These are phyloP conservation scores for Meandrina meandrites DNA, from an alignment of 92 coral and sea anemone species.

Conservation along the genomic window DNA sequence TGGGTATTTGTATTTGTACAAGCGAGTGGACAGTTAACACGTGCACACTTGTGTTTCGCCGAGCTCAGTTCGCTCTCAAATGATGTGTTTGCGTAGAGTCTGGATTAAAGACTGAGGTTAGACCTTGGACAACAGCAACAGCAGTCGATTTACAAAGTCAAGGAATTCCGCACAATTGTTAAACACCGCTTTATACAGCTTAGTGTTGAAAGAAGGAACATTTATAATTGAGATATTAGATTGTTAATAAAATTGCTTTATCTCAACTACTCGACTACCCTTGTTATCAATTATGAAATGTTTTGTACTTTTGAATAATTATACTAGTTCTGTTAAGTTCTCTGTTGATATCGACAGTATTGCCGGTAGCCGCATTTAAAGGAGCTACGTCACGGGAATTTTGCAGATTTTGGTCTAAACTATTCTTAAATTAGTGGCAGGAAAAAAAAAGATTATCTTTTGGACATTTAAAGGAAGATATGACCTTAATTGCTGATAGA, in stretches of 20 bases:
- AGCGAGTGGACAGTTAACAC: slow-evolving; percentile 50
- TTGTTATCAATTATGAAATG: not conserved
- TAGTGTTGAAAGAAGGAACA: not conserved
- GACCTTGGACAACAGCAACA: not conserved
- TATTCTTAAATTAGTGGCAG: too few relatives aligned
- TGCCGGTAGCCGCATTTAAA: not conserved
- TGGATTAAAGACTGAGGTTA: too few relatives aligned
- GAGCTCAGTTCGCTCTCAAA: not conserved
- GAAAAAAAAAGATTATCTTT: too few relatives aligned
- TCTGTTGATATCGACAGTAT: not conserved
- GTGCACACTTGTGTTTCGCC: not conserved
- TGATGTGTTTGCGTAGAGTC: not conserved
- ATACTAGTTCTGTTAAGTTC: not conserved
- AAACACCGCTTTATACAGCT: not conserved
- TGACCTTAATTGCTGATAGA: too few relatives aligned
- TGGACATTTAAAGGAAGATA: too few relatives aligned
- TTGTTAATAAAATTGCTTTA: slow-evolving; percentile 12
- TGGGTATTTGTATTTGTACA: slow-evolving; percentile 88
- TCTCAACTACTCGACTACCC: not conserved
- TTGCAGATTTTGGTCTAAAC: too few relatives aligned
- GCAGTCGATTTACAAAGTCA: not conserved
- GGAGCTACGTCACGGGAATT: too few relatives aligned
- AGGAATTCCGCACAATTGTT: too few relatives aligned
- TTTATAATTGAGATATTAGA: not conserved
- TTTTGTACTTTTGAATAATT: not conserved